A percentile compares a stretch with the other conserved stretches of the same genome.
These are phyloP conservation scores for Troglohyphantes excavatus DNA, from an alignment of 2,888 invertebrate genomes.

Conservation along the genomic window DNA sequence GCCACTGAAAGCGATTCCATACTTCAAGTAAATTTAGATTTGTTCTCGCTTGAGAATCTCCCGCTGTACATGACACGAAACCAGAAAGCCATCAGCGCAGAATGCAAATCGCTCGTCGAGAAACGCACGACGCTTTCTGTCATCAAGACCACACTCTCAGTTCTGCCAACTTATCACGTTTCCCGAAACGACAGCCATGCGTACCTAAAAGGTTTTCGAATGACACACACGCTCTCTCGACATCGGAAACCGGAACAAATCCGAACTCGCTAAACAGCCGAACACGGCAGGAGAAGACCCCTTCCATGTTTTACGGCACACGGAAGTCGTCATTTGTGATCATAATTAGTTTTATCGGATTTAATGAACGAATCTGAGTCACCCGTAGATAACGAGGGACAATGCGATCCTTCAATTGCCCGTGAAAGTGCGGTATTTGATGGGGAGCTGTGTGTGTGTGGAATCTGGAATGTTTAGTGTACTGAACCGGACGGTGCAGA, in stretches of 20 bases:
- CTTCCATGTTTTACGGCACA: constrained; percentile 3
- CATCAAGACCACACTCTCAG: background rate
- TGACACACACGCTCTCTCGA: constrained; percentile 17
- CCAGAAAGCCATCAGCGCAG: background rate
- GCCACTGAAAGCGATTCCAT: too few relatives aligned
- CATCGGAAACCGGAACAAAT: constrained; percentile 32
- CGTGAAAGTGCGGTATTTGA: too few relatives aligned
- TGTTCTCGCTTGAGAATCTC: background rate
- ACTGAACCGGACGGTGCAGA: too few relatives aligned
- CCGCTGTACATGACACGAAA: background rate
- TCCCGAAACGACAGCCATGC: background rate
- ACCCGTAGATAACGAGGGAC: background rate
- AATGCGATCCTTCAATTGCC: background rate
- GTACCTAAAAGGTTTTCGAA: background rate
- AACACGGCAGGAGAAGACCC: constrained; percentile 9
- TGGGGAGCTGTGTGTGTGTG: too few relatives aligned
- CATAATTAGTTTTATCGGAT: constrained; percentile 3
- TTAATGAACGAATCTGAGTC: constrained; percentile 12
- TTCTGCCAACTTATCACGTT: background rate
- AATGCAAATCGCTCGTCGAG: constrained; percentile 15
- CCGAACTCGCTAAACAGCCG: constrained; percentile 29
- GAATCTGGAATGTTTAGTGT: too few relatives aligned
- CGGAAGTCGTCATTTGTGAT: constrained; percentile 16
- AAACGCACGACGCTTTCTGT: background rate
- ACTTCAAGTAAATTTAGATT: too few relatives aligned